Evolutionary conservation across 2,113 vertebrate species (phyloP), one percentile per base, ranked within the genome.

Genomic region (Brienomyrus longianalis): DNA sequence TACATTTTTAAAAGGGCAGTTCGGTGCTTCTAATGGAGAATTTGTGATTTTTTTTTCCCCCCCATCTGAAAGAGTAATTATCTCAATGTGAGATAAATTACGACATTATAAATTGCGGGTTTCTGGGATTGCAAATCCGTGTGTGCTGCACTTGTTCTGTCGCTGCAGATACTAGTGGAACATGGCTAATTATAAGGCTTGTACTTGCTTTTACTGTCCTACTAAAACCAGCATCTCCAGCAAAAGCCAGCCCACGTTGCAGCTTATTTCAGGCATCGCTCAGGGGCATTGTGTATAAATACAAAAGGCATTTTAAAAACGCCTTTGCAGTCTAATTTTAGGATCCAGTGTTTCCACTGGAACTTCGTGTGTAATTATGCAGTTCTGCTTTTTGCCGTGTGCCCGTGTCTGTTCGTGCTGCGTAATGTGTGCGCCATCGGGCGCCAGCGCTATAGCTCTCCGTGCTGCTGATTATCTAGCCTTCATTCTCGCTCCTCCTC

Each of bases 161-260:
- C 59, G 17, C 59, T 27, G 23, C 48, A 43, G 51, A 31, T 39
- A 50, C 5, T 56, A 54, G 2, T n/a, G 85, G 23, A 15, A 56
- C 92, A 92, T 92, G 90, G 91, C 94, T 96, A 95, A 96, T 95
- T 95, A 94, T 95, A 94, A 91, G 92, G 91, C n/a, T 87, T 91
- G 91, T 90, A n/a, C 91, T 87, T 54, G 13, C 91, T 93, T 91
- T 88, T 91, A 90, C 91, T 70, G 94, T 94, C 94, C 94, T 93
- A 94, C 90, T 95, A 95, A 96, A 95, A 92, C 93, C 94, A 94
- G 93, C 94, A 94, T 95, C 94, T 93, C 92, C 87, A 88, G 94
- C 89, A 92, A 91, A 91, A 90, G 91, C 91, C 94, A 91, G 89
- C 90, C 91, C 91, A 48, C 91, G 90, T 80, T 89, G 90, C 90